A percentile compares a stretch with the other conserved stretches of the same genome.
phyloP scores from a whole-genome alignment of 2,113 vertebrate genomes.

The Leucosticte australis region DNA sequence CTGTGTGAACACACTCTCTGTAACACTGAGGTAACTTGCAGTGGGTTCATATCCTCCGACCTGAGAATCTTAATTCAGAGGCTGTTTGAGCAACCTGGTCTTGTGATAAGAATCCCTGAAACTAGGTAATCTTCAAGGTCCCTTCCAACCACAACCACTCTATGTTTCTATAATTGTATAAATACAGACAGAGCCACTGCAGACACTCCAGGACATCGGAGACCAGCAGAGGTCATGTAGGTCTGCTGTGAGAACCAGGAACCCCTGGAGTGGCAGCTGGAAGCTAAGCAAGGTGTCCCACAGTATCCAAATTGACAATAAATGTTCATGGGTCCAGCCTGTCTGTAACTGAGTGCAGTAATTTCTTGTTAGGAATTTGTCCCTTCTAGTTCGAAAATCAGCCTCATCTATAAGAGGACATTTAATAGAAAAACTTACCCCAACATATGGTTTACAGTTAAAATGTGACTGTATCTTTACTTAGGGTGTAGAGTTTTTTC shows the following conservation, averaged over 20 bases:
- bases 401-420: neutral
- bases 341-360: neutral
- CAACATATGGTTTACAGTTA: neutral
- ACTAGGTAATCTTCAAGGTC: neutral
- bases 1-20: neutral
- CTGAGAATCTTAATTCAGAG: neutral
- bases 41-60: rapidly evolving
- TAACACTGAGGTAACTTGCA: neutral
- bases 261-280: neutral
- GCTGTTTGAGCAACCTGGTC: neutral
- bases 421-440: neutral
- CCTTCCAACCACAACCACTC: neutral
- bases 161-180: neutral
- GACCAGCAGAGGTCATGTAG: rapidly evolving
- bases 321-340: neutral
- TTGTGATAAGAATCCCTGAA: neutral
- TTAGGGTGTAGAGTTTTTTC: neutral
- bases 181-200: neutral
- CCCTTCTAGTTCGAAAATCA: neutral
- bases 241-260: neutral
- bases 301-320: neutral
- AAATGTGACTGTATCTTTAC: neutral
- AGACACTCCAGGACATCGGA: neutral
- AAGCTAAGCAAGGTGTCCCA: neutral
- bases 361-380: neutral